Conservation (phyloP, 1,140 invertebrate genomes). For the Chironomus striatipennis region DNA sequence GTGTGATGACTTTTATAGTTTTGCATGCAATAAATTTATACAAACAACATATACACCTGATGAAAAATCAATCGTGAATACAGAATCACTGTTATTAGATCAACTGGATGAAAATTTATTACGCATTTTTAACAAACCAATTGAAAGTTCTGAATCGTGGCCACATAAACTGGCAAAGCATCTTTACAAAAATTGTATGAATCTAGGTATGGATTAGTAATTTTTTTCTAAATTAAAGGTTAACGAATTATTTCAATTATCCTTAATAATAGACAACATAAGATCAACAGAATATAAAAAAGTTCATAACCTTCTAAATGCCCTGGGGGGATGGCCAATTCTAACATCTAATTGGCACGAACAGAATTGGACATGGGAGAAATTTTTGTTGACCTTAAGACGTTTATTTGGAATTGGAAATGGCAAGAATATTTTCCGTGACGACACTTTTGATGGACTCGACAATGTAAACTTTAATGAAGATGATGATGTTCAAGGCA, state of each 20-base stretch:
- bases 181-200: constrained; percentile 1
- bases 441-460: not conserved
- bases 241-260: too few relatives aligned
- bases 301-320: not conserved
- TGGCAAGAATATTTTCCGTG: constrained; percentile 14
- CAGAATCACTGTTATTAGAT: not conserved
- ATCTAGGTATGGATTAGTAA: not conserved
- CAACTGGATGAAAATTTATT: not conserved
- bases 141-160: not conserved
- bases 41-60: not conserved
- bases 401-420: not conserved
- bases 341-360: not conserved
- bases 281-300: not conserved
- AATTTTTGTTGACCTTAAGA: not conserved
- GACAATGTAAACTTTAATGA: not conserved
- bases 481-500: not conserved
- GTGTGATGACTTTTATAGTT: not conserved
- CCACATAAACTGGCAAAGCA: not conserved
- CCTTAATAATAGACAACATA: too few relatives aligned
- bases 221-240: too few relatives aligned
- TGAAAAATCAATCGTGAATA: not conserved
- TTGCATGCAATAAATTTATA: not conserved
- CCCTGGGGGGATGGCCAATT: not conserved
- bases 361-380: not conserved
- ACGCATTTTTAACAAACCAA: not conserved